Evolutionary conservation across 2,888 invertebrate genomes (phyloP), one percentile per base, ranked within the genome.

Genomic region (Stenoptilia bipunctidactyla): DNA sequence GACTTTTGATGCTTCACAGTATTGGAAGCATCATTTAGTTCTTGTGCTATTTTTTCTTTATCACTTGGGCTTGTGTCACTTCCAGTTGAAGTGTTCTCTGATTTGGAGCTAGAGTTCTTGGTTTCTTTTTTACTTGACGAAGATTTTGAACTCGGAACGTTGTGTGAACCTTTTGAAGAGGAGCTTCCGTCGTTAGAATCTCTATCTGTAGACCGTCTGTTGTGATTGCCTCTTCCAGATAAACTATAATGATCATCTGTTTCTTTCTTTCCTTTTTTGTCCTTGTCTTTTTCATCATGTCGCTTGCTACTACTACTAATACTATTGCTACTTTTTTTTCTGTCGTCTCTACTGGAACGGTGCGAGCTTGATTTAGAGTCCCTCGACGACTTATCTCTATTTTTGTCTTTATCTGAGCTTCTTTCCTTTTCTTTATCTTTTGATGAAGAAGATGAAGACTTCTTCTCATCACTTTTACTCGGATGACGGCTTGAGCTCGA

Each of bases 181-280:
- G 85, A 84, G 41, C 85, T 86, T 9, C 90, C 92, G 60, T 92
- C 93, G 51, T 92, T 92, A 1, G 93, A 93, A 69, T 94, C 92
- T 45, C 91, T 83, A 51, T 92, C 93, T 0, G 92, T 91, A 0
- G 93, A 93, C 37, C 92, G 83, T 5, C 93, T 85, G 48, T 86
- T 86, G 39, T 87, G 86, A 34, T 85, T 86, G 9, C 85, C 86
- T 55, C 90, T 89, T 0, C 86, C 85, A 27, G 89, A 88, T 3
- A 88, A 75, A 51, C 88, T 88, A 42, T 88, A 89, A 58, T 92
- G 92, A 64, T 93, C 92, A 56, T 93, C 92, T 41, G 82, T 83
- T 1, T 84, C 72, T 56, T 88, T 87, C 53, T 85, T 86, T 14
- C 68, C 71, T 40, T 82, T 75, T 49, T 83, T 84, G 41, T 80